A percentile compares a stretch with the other conserved stretches of the same genome.
Conservation (phyloP, 2,888 invertebrate species). For the Dryocosmus kuriphilus region DNA sequence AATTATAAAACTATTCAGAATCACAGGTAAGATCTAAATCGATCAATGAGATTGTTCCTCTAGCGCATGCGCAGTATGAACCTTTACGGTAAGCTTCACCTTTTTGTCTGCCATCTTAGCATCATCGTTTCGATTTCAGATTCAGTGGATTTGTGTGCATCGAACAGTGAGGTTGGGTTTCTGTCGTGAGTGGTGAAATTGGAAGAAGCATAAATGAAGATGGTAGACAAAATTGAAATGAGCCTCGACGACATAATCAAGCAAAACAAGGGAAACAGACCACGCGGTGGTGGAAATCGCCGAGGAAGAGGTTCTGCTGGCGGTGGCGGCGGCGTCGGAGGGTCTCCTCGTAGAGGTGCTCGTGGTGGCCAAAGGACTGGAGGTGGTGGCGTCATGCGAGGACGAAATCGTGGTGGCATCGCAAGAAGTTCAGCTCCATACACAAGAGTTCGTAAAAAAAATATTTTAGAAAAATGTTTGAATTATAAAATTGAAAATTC, state of each 20-base stretch:
- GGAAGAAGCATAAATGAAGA: slow-evolving; percentile 78
- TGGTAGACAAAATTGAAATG: slow-evolving; percentile 98
- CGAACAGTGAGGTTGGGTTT: slow-evolving; percentile 8
- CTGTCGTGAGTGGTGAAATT: slow-evolving; percentile 1
- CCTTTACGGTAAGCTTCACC: no score
- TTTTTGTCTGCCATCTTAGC: slow-evolving; percentile 20
- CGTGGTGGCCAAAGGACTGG: slow-evolving; percentile 81
- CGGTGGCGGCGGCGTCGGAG: slow-evolving; percentile 79
- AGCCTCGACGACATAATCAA: slow-evolving; percentile 98
- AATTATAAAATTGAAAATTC: no score
- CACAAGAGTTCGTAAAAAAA: slow-evolving; percentile 82
- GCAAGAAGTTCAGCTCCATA: slow-evolving; percentile 81
- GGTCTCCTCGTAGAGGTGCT: slow-evolving; percentile 78
- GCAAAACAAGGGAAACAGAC: slow-evolving; percentile 85
- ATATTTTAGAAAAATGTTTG: no score
- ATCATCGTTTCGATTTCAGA: neutral
- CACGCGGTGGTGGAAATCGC: slow-evolving; percentile 81
- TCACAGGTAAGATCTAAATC: no score
- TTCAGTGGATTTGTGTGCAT: no score
- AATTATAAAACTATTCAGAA: no score
- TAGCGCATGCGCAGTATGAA: neutral
- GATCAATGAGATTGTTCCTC: no score
- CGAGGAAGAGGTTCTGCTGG: slow-evolving; percentile 78
- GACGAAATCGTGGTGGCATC: slow-evolving; percentile 86
- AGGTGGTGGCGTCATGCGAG: slow-evolving; percentile 82